Evolutionary conservation across 2,797 vertebrate species (phyloP).

Genomic region (Simalia tracyae): DNA sequence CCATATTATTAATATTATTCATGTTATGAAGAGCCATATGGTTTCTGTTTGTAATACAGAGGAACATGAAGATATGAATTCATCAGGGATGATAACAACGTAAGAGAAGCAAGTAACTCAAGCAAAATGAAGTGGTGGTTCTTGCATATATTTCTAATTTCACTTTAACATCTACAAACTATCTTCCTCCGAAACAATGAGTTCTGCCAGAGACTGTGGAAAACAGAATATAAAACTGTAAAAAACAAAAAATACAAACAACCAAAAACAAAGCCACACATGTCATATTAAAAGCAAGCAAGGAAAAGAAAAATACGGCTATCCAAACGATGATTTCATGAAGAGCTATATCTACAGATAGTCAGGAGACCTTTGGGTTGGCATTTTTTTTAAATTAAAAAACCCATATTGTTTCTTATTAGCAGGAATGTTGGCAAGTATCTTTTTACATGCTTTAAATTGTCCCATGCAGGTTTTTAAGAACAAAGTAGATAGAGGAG

Average conservation of each 20-base stretch:
- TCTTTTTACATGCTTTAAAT: constrained; percentile 71
- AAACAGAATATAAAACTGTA: constrained; percentile 60
- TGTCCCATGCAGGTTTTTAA: constrained; percentile 71
- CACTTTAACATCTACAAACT: constrained; percentile 30
- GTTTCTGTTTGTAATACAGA: constrained; percentile 19
- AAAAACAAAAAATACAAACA: constrained; percentile 50
- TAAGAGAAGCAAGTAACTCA: constrained; percentile 42
- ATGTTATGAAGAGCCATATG: constrained; percentile 32
- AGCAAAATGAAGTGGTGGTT: constrained; percentile 29
- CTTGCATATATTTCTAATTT: constrained; percentile 39
- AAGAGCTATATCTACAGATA: constrained; percentile 26
- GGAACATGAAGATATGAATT: background rate
- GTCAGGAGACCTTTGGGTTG: constrained; percentile 26
- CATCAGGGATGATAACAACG: constrained; percentile 28
- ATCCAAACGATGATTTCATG: constrained; percentile 52
- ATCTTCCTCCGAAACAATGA: constrained; percentile 45
- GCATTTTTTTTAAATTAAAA: constrained; percentile 17
- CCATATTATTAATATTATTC: background rate
- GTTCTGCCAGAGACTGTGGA: constrained; percentile 58
- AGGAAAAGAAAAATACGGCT: constrained; percentile 43
- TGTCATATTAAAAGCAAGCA: constrained; percentile 40
- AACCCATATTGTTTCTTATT: constrained; percentile 17
- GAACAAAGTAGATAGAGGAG: constrained; percentile 50
- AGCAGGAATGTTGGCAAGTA: constrained; percentile 77
- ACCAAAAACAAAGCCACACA: constrained; percentile 2